Evolutionary conservation across 2,888 invertebrate genomes (phyloP).

Genomic region (Drosophila leonis): DNA sequence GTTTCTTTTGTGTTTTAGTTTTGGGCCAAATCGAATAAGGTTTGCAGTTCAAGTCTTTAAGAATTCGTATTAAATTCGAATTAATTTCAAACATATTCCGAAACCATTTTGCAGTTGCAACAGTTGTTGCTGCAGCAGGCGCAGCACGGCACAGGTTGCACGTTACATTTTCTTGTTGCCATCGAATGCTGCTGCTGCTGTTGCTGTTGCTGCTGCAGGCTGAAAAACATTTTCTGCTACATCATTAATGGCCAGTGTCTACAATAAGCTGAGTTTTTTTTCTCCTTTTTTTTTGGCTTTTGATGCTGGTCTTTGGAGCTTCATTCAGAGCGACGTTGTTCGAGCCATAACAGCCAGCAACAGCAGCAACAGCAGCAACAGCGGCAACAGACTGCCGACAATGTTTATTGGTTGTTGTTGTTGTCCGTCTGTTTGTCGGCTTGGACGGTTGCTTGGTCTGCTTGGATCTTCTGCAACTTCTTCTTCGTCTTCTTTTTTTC

Average conservation of each 20-base stretch:
- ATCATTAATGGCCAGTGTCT: slow-evolving; percentile 41
- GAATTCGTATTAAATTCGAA: too few species aligned
- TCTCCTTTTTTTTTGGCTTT: slow-evolving; percentile 2
- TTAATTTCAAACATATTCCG: neutral
- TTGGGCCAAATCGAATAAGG: neutral
- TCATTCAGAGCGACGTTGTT: slow-evolving; percentile 18
- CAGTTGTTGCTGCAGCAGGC: slow-evolving; percentile 19
- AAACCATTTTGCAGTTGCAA: slow-evolving; percentile 20
- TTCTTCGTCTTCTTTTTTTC: slow-evolving; percentile 30
- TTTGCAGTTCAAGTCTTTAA: neutral
- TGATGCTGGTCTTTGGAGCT: slow-evolving; percentile 19
- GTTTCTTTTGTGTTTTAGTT: too few species aligned
- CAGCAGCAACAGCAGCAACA: slow-evolving; percentile 8
- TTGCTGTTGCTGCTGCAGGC: slow-evolving; percentile 22
- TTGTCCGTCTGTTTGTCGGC: slow-evolving; percentile 16
- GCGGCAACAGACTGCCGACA: slow-evolving; percentile 39
- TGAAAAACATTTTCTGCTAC: slow-evolving; percentile 45
- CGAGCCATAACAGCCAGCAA: slow-evolving; percentile 19
- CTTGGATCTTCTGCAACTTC: slow-evolving; percentile 5
- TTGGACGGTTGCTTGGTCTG: slow-evolving; percentile 26
- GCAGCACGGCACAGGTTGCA: neutral
- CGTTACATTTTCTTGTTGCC: slow-evolving; percentile 16
- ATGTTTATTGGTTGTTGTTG: slow-evolving; percentile 40
- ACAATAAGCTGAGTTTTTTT: slow-evolving; percentile 20
- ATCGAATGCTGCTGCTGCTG: slow-evolving; percentile 11